A percentile compares a stretch with the other conserved stretches of the same genome.
Evolutionary conservation across 2,113 vertebrate species (phyloP).

Genomic region (Monopterus albus): DNA sequence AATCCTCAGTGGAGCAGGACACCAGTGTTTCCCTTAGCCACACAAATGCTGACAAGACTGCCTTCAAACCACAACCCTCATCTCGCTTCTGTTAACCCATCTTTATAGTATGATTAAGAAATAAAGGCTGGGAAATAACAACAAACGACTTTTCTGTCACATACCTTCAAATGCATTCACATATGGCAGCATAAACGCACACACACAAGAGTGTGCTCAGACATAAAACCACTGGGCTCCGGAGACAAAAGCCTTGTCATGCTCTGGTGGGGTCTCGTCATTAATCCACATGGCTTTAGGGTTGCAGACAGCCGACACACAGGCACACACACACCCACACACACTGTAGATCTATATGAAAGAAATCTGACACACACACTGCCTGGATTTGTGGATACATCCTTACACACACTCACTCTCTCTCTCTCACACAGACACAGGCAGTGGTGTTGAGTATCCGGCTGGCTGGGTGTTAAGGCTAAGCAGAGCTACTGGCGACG

Average conservation of each 20-base stretch:
- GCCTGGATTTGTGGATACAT: constrained; percentile 62
- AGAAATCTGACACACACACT: constrained; percentile 68
- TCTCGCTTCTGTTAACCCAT: not conserved
- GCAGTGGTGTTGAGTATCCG: constrained; percentile 57
- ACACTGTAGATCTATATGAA: constrained; percentile 40
- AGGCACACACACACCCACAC: constrained; percentile 35
- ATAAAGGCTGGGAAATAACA: constrained; percentile 56
- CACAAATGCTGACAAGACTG: not conserved
- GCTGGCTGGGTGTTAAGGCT: constrained; percentile 82
- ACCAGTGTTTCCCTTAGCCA: too few relatives aligned
- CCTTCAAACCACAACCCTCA: constrained; percentile 11
- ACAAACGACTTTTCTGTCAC: constrained; percentile 57
- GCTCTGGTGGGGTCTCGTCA: constrained; percentile 79
- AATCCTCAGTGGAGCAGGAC: too few relatives aligned
- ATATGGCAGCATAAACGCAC: constrained; percentile 6
- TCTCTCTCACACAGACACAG: constrained; percentile 40
- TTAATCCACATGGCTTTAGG: constrained; percentile 82
- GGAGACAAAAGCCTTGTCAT: constrained; percentile 83
- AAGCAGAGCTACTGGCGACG: constrained; percentile 86
- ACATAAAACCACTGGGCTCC: constrained; percentile 78
- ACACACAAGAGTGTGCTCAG: constrained; percentile 46
- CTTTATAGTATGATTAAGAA: constrained; percentile 44
- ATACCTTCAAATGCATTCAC: constrained; percentile 33
- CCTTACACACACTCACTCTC: constrained; percentile 43
- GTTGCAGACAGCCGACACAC: constrained; percentile 75